Base-by-base conservation (phyloP, 2,888 invertebrate genomes). In the Cantharis lateralis region DNA sequence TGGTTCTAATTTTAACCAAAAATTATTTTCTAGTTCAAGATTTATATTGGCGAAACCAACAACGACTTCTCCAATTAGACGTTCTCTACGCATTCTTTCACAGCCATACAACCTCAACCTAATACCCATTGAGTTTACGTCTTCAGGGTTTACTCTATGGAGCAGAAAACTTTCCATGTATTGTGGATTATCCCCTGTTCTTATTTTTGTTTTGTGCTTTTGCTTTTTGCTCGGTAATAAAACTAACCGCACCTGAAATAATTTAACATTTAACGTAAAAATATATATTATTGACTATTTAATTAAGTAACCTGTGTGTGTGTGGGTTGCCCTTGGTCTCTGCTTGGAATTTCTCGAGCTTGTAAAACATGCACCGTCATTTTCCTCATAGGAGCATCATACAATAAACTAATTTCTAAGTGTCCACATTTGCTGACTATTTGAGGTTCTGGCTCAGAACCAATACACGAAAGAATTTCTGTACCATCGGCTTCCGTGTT, bases 331-430 rank as follows among this genome's bases (percentile, higher is more conserved):
- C 93, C 91, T 84, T 92, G 87, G 88, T 93, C 90, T 87, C 93
- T 90, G 82, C 93, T 91, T 77, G 95, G 94, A 83, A 98, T 91
- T 70, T 95, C 93, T 70, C 94, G 91, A 0, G 96, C 97, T 88
- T 97, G 97, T 80, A 97, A 90, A 72, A 98, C 94, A 84, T 96
- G 96, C 20, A 98, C 95, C 66, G 96, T 96, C 95, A 98, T 96
- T 89, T 95, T 95, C 77, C 96, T 92, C 89, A 96, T 95, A 9
- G 96, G 95, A 13, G 96, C 95, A 87, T 97, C 97, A 87, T 97
- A 98, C 32, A 95, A 90, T 85, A 98, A 91, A 9, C 96, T 95
- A 78, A 97, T 92, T 88, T 98, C 97, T 80, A 98, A 90, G 79
- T 94, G 93, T 7, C 97, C 96, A 81, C 95, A 93, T 79, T 91